These are phyloP conservation scores for Philonicus albiceps DNA, from an alignment of 2,888 invertebrate genomes.

Conservation along the genomic window DNA sequence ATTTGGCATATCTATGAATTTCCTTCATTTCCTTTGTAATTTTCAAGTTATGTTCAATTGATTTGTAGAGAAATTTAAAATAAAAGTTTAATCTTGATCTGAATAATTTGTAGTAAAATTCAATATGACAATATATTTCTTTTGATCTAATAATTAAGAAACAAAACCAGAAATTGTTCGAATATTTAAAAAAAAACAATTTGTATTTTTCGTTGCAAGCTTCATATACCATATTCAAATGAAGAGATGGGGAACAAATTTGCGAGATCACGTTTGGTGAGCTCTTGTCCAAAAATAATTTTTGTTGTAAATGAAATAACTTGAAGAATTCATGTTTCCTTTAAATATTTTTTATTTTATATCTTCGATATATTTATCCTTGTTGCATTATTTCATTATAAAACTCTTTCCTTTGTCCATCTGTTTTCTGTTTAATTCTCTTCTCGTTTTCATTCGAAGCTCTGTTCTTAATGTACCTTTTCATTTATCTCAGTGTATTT, in stretches of 20 bases:
- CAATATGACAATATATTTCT: background rate
- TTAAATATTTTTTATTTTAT: background rate
- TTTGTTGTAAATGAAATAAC: conserved; percentile 7
- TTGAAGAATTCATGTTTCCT: background rate
- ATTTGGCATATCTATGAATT: background rate
- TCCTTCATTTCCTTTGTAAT: background rate
- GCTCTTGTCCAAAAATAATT: background rate
- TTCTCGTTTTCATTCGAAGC: background rate
- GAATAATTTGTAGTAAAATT: background rate
- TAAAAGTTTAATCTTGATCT: background rate
- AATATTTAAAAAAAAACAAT: background rate
- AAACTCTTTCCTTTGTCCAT: background rate
- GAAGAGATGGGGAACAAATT: conserved; percentile 28
- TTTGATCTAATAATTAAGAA: background rate
- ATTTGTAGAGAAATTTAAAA: background rate
- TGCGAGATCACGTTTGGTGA: conserved; percentile 30
- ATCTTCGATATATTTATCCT: background rate
- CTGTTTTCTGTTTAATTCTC: background rate
- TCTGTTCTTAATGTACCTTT: background rate
- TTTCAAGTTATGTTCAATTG: background rate
- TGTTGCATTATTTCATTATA: background rate
- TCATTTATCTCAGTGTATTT: background rate
- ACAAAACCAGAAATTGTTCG: background rate
- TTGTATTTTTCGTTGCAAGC: conserved; percentile 15
- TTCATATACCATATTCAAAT: conserved; percentile 6